Evolutionary conservation across 2,797 vertebrate species (phyloP).

Genomic region (Odontamblyopus rebecca): DNA sequence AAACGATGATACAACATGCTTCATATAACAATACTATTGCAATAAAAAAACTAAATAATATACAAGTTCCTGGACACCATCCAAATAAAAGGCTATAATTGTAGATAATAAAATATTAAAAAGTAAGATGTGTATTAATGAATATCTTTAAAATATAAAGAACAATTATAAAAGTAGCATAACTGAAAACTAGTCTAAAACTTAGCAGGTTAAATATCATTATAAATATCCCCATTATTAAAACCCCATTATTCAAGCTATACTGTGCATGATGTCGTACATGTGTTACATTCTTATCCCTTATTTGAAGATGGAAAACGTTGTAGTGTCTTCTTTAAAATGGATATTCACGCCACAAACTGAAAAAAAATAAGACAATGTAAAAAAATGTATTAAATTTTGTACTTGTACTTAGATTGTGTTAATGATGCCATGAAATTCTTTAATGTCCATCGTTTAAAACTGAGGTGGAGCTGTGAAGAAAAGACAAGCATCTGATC

Average conservation of each 20-base stretch:
- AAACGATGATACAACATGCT: neutral
- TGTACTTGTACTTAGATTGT: no score
- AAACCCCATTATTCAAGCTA: neutral
- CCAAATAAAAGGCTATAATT: neutral
- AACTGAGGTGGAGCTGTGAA: no score
- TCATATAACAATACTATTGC: neutral
- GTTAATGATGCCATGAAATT: neutral
- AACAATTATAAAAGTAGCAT: no score
- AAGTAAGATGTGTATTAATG: neutral
- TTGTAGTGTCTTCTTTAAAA: slow-evolving; percentile 52
- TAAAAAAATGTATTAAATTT: neutral
- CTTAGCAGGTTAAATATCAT: neutral
- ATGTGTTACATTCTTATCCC: neutral
- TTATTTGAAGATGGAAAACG: neutral
- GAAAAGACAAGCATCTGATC: no score
- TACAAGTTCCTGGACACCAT: neutral
- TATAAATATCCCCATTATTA: neutral
- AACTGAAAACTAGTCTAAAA: neutral
- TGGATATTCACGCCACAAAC: slow-evolving; percentile 75
- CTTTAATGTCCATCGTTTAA: no score
- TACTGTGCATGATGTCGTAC: neutral
- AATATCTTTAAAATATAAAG: neutral
- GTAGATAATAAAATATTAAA: neutral
- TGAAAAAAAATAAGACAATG: slow-evolving; percentile 61
- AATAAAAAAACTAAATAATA: neutral